These are phyloP conservation scores for Nomada fabriciana DNA, from an alignment of 2,888 invertebrate species.

Conservation along the genomic window DNA sequence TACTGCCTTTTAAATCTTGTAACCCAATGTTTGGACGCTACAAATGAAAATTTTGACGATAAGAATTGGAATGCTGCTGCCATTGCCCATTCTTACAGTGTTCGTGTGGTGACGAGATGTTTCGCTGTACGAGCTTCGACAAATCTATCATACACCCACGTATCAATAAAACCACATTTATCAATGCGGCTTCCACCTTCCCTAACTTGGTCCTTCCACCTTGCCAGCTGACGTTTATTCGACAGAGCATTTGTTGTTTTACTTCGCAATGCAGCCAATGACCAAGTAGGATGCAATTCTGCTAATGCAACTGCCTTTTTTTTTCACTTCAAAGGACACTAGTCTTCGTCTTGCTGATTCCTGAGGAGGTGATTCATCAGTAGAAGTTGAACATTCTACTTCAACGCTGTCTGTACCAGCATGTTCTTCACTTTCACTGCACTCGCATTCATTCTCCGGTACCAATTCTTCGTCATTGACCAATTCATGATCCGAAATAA, in stretches of 20 bases:
- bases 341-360: background rate
- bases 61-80: constrained; percentile 62
- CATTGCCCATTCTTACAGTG: constrained; percentile 61
- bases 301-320: constrained; percentile 5
- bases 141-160: constrained; percentile 31
- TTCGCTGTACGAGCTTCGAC: constrained; percentile 45
- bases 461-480: background rate
- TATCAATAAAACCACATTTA: constrained; percentile 34
- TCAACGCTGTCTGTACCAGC: background rate
- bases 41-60: constrained; percentile 62
- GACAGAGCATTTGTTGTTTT: background rate
- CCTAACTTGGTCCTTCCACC: background rate
- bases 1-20: constrained; percentile 6
- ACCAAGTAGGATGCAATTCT: constrained; percentile 8
- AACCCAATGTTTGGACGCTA: constrained; percentile 42
- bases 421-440: background rate
- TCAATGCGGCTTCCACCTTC: constrained; percentile 15
- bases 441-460: background rate
- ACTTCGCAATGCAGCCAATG: background rate
- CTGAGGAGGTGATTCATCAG: background rate
- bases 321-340: background rate
- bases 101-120: constrained; percentile 53
- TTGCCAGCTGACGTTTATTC: background rate
- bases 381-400: background rate
- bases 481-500: background rate